A percentile compares a stretch with the other conserved stretches of the same genome.
Conservation (phyloP, 2,888 invertebrate species). For the Onchidella celtica region DNA sequence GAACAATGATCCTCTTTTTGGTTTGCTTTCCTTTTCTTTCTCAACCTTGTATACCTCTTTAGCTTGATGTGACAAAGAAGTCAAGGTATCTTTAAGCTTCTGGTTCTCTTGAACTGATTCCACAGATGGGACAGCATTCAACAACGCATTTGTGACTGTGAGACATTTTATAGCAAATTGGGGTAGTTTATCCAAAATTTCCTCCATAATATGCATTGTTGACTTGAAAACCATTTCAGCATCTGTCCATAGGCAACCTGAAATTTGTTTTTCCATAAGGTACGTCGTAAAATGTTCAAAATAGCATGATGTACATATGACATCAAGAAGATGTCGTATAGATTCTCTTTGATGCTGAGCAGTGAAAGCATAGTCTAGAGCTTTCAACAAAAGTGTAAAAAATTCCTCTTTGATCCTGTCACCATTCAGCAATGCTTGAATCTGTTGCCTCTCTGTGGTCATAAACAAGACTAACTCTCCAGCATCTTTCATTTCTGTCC, state of each 20-base stretch:
- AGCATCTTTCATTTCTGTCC: conserved; percentile 31
- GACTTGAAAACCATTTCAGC: neutral
- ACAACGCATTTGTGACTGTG: neutral
- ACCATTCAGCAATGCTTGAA: conserved; percentile 22
- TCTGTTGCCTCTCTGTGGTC: conserved; percentile 13
- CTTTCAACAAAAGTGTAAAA: conserved; percentile 1
- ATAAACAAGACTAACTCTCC: conserved; percentile 30
- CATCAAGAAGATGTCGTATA: conserved; percentile 28
- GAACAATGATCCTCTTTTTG: neutral
- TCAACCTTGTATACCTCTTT: neutral
- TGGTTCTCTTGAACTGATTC: neutral
- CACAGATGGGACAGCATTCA: neutral
- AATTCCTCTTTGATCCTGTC: neutral
- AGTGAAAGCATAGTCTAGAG: conserved; percentile 19
- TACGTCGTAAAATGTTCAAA: conserved; percentile 32
- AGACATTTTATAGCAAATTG: neutral
- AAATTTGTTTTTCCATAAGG: neutral
- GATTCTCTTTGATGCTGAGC: conserved; percentile 31
- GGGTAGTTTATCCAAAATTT: conserved; percentile 7
- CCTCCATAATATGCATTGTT: neutral
- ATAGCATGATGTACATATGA: conserved; percentile 36
- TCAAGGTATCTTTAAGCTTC: neutral
- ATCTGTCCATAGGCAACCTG: neutral
- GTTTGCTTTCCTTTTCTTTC: neutral
- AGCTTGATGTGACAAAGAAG: neutral